Evolutionary conservation across 2,797 vertebrate species (phyloP), one percentile per base, ranked within the genome.

Genomic region (Mycteria americana): DNA sequence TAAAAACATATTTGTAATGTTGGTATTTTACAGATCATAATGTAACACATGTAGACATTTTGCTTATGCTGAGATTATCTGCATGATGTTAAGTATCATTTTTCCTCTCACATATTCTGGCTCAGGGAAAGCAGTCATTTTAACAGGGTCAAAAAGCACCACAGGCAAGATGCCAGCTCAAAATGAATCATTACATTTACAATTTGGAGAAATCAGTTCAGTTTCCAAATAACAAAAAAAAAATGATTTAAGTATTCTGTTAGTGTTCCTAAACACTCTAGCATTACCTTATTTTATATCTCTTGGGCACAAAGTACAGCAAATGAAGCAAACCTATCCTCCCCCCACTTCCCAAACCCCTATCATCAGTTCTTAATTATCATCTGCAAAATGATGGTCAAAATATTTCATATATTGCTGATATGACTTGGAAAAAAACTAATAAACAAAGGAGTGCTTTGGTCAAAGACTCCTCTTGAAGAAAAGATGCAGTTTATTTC

Each of bases 381-480:
- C 13, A 70, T 88, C 39, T 85, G 33, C 39, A 86, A 78, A 93
- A 93, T 54, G 10, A 70, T 73, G 35, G 63, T 53, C 46, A 89
- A 93, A 96, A 77, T 89, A 48, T 75, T 91, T 93, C 35, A 73
- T 81, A 27, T 35, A 73, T 70, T 93, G 67, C 68, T 93, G 56
- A 59, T 86, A 63, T 10, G 12, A 82, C n/a, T 80, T 57, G 31
- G n/a, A 27, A 69, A 79, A 79, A 86, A 37, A 2, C 9, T 31
- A 78, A 84, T 51, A 88, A 96, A 92, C 35, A 85, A 91, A 95
- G 18, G 37, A 64, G n/a, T 16, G 11, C 78, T 95, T 94, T 97
- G 92, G 97, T 97, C 89, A 97, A 95, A 95, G 73, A n/a, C 76
- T 92, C 51, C 9, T 76, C 68, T 96, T 75, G 85, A 92, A 92